Base-by-base conservation (phyloP, 64 coral and sea anemone species). In the Actinia tenebrosa region DNA sequence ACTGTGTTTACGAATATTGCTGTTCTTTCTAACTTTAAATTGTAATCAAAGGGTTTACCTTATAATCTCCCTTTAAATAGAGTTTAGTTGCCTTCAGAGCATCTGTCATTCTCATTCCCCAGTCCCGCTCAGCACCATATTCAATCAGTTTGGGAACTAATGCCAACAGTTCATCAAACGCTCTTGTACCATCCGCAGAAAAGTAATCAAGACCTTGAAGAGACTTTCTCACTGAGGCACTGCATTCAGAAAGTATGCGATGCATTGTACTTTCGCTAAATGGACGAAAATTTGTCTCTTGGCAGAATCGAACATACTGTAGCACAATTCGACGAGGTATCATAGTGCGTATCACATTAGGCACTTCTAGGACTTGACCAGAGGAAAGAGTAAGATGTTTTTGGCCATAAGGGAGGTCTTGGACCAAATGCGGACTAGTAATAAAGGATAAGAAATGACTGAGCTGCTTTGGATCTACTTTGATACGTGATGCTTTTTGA, bases 341-440 rank as follows among this genome's bases (percentile, higher is more conserved):
- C 78, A 92, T 84, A 7, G 80, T 88, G 0, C 86, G 77, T 15
- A 92, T 92, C 8, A 92, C 80, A 47, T 92, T 92, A 15, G 91
- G 86, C 52, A 92, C 55, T 56, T 80, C 81, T 7, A 88, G 30
- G 1, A 44, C 22, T 71, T 87, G 15, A 7, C 86, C 86, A 15
- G 79, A 84, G 4, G 86, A 84, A 0, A 92, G 80, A 52, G 18
- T 80, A 14, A 92, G 64, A 4, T 42, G 42, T 78, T 87, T 92
- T 52, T 88, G 78, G 8, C 91, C 86, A 83, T 80, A 92, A 17
- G 85, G 85, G 42, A 91, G 85, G 64, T 91, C 90, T 45, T 91
- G 90, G 0, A 91, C 85, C 10, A 87, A 19, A 69, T 91, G 90
- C 16, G 90, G 91, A 27, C 91, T 92, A 4, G 86, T 88, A 16